Evolutionary conservation across 2,113 vertebrate genomes (phyloP).

Genomic region (Lepus americanus): DNA sequence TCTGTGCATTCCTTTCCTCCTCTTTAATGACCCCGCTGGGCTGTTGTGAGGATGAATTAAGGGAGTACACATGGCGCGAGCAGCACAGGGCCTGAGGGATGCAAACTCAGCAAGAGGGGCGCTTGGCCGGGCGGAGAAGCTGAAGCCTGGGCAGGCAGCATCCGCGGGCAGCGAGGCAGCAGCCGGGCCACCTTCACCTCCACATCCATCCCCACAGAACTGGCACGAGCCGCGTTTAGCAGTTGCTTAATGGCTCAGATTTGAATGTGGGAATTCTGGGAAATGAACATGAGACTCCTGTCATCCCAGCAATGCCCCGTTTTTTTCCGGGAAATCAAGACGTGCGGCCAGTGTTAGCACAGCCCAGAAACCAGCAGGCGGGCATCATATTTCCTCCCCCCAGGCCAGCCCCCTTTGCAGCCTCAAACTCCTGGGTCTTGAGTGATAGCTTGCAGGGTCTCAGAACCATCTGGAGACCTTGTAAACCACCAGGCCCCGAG

Average conservation of each 20-base stretch:
- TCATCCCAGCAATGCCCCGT: not conserved
- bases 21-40: not conserved
- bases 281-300: not conserved
- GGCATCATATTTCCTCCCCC: not conserved
- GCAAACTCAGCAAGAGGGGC: not conserved
- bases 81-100: not conserved
- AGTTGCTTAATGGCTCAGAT: not conserved
- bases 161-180: not conserved
- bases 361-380: not conserved
- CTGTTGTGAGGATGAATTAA: not conserved
- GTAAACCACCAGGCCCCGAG: not conserved
- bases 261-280: not conserved
- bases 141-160: not conserved
- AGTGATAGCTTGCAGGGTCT: not conserved
- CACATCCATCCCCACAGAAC: not conserved
- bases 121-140: not conserved
- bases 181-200: not conserved
- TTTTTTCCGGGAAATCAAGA: not conserved
- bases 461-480: not conserved
- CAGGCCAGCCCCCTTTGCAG: not conserved
- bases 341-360: not conserved
- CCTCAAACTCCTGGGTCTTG: not conserved
- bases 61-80: not conserved
- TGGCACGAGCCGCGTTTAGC: not conserved
- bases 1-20: not conserved